Conservation (phyloP, 2,113 vertebrate genomes). For the Dinomys branickii region DNA sequence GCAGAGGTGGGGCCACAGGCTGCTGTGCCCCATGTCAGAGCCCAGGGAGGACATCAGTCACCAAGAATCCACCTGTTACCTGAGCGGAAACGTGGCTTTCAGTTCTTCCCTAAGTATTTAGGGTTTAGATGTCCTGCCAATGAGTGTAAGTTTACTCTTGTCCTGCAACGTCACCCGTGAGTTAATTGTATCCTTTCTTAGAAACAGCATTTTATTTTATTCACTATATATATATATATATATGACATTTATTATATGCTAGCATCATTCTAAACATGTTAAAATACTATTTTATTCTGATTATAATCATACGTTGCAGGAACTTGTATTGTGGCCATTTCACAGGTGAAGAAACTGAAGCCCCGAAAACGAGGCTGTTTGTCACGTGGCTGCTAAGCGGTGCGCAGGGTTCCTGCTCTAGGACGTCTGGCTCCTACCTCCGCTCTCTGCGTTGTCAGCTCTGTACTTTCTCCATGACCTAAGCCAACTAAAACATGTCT, state of each 20-base stretch:
- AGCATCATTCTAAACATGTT: neutral
- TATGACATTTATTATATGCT: neutral
- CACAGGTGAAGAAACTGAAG: neutral
- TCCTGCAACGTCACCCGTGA: neutral
- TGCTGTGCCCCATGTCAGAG: neutral
- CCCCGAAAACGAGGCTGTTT: neutral
- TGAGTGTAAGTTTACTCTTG: neutral
- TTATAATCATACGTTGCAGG: neutral
- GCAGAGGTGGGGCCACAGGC: accelerated
- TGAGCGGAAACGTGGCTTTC: neutral
- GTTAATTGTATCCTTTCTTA: neutral
- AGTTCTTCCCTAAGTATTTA: neutral
- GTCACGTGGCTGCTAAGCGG: neutral
- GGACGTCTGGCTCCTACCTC: neutral
- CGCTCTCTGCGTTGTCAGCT: neutral
- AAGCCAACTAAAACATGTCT: neutral
- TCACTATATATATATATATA: neutral
- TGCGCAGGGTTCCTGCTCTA: neutral
- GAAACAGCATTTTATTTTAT: conserved; percentile 8
- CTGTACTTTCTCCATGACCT: neutral
- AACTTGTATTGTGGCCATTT: neutral
- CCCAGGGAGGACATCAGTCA: neutral
- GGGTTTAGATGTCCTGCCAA: neutral
- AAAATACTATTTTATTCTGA: neutral
- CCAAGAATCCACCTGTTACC: neutral